These are phyloP conservation scores for Alaudala cheleensis DNA, from an alignment of 2,113 vertebrate species.

Conservation along the genomic window DNA sequence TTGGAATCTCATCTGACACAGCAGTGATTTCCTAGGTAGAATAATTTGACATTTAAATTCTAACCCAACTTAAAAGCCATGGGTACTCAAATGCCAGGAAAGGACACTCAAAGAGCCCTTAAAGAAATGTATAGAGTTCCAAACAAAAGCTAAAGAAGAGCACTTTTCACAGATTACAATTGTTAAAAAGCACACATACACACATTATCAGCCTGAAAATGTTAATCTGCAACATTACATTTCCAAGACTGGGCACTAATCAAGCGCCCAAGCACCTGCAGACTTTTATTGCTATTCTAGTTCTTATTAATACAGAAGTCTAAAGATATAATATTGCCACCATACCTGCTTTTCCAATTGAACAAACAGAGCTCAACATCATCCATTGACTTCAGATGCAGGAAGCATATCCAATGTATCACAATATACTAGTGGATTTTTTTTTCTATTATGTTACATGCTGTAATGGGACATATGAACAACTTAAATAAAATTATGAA, in stretches of 20 bases:
- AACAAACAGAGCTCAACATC: constrained; percentile 49
- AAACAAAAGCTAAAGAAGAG: not conserved
- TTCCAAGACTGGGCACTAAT: not conserved
- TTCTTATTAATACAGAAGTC: not conserved
- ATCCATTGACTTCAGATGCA: constrained; percentile 41
- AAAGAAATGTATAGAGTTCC: not conserved
- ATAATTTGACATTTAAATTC: not conserved
- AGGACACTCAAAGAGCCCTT: not conserved
- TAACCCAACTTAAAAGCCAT: not conserved
- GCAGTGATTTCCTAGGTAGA: not conserved
- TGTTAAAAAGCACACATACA: not conserved
- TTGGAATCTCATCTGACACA: not conserved
- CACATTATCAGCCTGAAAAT: not conserved
- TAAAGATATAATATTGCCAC: not conserved
- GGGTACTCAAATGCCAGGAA: not conserved
- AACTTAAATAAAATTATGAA: constrained; percentile 42
- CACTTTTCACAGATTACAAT: not conserved
- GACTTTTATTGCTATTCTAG: not conserved
- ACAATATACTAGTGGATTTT: constrained; percentile 30
- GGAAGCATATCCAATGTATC: constrained; percentile 33
- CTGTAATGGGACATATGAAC: constrained; percentile 46
- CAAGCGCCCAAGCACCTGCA: not conserved
- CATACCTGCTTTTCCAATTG: constrained; percentile 47
- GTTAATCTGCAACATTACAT: not conserved
- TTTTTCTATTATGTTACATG: constrained; percentile 49